These are phyloP conservation scores for Bolinopsis microptera DNA, from an alignment of 37 sponge, comb jelly and placozoan genomes.

Conservation along the genomic window DNA sequence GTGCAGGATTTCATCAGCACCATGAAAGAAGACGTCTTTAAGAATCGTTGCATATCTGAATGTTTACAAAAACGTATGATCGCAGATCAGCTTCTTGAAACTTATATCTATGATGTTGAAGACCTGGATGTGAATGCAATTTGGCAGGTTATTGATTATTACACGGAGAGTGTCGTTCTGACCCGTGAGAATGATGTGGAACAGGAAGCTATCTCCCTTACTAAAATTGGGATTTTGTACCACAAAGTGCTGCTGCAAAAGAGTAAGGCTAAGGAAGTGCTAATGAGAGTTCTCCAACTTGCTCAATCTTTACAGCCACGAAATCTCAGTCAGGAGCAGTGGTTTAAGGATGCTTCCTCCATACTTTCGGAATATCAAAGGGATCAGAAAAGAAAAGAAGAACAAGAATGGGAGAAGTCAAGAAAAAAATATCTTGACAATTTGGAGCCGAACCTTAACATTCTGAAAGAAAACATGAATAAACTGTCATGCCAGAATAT, in stretches of 20 bases:
- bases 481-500: not conserved
- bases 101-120: not conserved
- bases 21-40: not conserved
- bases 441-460: not conserved
- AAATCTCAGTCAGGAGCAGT: not conserved
- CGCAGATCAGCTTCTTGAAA: not conserved
- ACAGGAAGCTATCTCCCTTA: not conserved
- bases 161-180: not conserved
- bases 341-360: not conserved
- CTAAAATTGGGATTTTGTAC: not conserved
- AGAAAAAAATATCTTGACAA: not conserved
- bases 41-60: not conserved
- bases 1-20: not conserved
- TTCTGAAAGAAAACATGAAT: not conserved
- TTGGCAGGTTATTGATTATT: not conserved
- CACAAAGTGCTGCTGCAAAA: not conserved
- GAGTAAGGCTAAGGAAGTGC: not conserved
- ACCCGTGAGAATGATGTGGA: not conserved
- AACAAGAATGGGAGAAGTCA: not conserved
- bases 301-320: not conserved
- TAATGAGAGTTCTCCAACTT: not conserved
- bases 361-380: not conserved
- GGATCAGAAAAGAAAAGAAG: not conserved
- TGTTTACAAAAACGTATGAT: not conserved
- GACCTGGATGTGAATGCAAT: not conserved